Conservation (phyloP, 2,888 invertebrate species). For the Mythimna loreyi region DNA sequence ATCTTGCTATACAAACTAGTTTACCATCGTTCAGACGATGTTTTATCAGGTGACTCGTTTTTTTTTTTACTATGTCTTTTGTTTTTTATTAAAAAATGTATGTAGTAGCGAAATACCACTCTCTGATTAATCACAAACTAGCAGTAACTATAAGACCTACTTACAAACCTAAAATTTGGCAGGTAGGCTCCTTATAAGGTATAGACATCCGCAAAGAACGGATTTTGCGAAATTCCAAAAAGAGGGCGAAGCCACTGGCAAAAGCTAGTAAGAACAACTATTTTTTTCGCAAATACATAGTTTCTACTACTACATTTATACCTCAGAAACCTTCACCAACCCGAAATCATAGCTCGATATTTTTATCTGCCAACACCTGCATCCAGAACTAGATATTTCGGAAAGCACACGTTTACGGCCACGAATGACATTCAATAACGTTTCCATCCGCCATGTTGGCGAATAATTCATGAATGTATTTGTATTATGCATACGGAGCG, state of each 20-base stretch:
- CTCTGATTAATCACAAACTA: no score
- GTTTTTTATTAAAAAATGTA: no score
- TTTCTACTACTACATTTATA: neutral
- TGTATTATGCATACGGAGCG: slow-evolving; percentile 65
- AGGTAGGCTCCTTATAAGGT: no score
- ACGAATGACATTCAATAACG: slow-evolving; percentile 69
- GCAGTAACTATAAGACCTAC: no score
- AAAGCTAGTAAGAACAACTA: no score
- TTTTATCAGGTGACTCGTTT: neutral
- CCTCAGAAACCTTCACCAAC: neutral
- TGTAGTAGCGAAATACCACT: no score
- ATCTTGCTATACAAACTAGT: slow-evolving; percentile 13
- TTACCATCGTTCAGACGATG: neutral
- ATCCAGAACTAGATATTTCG: slow-evolving; percentile 62
- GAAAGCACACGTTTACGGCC: slow-evolving; percentile 62
- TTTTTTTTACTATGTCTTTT: neutral
- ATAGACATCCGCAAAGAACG: no score
- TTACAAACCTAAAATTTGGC: no score
- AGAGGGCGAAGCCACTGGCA: no score
- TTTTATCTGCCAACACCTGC: slow-evolving; percentile 56
- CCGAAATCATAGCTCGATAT: slow-evolving; percentile 50
- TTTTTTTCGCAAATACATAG: neutral
- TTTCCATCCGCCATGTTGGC: slow-evolving; percentile 58
- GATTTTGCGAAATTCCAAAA: no score
- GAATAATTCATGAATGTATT: slow-evolving; percentile 69